Percentiles rank a stretch among this genome's conserved stretches.
Evolutionary conservation across 2,113 vertebrate genomes (phyloP).

Genomic region (Panthera tigris): DNA sequence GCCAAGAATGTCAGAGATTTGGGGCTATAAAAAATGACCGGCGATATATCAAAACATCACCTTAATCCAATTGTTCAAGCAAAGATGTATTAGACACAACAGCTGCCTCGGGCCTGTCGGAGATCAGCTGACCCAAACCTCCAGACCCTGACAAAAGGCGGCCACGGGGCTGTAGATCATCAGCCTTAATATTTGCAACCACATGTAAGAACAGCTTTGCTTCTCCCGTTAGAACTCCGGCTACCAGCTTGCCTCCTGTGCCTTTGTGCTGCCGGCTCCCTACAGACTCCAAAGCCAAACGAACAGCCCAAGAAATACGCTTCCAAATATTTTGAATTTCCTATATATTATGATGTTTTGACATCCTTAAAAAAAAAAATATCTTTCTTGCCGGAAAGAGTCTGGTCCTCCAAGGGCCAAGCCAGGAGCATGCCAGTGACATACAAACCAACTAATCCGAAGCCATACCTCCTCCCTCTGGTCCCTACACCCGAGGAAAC

Average conservation of each 20-base stretch:
- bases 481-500: not conserved
- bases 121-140: conserved; percentile 43
- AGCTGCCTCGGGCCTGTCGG: conserved; percentile 37
- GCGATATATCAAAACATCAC: conserved; percentile 72
- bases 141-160: conserved; percentile 53
- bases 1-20: conserved; percentile 59
- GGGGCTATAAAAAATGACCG: conserved; percentile 63
- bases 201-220: not conserved
- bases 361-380: not conserved
- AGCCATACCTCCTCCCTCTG: not conserved
- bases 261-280: not conserved
- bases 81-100: conserved; percentile 64
- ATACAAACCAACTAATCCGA: not conserved
- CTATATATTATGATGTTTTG: not conserved
- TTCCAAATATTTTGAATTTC: not conserved
- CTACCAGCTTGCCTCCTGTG: not conserved
- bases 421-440: not conserved
- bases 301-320: not conserved
- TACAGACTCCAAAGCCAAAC: not conserved
- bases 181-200: conserved; percentile 30
- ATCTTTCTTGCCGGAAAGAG: not conserved
- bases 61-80: conserved; percentile 70
- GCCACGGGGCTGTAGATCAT: conserved; percentile 21
- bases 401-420: not conserved
- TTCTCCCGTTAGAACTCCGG: not conserved